phyloP scores from a whole-genome alignment of 1,140 invertebrate genomes.

The Pogonognathellus flavescens region DNA sequence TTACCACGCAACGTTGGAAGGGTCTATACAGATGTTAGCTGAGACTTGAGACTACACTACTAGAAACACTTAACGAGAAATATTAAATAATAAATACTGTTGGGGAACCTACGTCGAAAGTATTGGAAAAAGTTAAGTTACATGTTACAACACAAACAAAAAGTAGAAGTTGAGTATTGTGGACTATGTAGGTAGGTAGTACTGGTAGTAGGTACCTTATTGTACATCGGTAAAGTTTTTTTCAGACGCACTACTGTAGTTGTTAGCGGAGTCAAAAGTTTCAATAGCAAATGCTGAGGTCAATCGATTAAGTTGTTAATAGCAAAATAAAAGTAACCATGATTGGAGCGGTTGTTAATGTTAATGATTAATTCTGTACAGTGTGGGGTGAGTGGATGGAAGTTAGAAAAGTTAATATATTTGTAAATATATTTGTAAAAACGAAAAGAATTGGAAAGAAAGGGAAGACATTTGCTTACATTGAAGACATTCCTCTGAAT shows the following conservation, averaged over 20 bases:
- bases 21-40: background rate
- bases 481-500: slow-evolving; percentile 58
- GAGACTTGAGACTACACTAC: background rate
- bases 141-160: no score
- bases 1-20: background rate
- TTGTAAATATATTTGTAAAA: background rate
- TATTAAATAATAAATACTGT: background rate
- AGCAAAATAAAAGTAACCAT: no score
- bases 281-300: background rate
- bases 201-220: no score
- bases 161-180: no score
- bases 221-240: no score
- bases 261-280: no score
- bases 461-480: slow-evolving; percentile 42
- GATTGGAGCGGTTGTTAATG: background rate
- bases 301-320: slow-evolving; percentile 14
- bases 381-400: background rate
- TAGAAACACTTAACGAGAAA: background rate
- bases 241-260: background rate
- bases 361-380: no score
- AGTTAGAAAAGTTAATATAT: background rate
- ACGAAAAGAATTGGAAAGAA: slow-evolving; percentile 2
- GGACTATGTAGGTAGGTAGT: no score
- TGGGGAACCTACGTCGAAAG: no score
- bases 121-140: no score